A percentile compares a stretch with the other conserved stretches of the same genome.
phyloP scores from a whole-genome alignment of 2,888 invertebrate genomes.

The Rhopalosiphum nymphaeae region DNA sequence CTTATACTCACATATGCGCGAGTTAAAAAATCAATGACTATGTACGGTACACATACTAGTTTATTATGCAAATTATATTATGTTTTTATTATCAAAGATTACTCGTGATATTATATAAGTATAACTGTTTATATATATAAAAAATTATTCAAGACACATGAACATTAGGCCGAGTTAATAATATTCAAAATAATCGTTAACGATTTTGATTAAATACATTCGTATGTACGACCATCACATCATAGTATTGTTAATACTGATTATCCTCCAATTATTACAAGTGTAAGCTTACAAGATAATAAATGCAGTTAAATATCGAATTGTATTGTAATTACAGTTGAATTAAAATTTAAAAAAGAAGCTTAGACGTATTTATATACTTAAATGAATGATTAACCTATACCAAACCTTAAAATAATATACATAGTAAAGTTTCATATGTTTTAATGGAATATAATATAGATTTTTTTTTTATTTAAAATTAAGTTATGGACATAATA shows the following conservation, averaged over 20 bases:
- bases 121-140: background rate
- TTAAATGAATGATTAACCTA: background rate
- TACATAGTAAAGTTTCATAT: background rate
- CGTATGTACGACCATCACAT: too few species aligned
- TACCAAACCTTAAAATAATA: background rate
- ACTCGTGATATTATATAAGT: background rate
- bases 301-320: background rate
- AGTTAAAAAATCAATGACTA: constrained; percentile 1
- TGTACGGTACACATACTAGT: background rate
- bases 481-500: background rate
- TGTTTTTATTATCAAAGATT: background rate
- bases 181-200: background rate
- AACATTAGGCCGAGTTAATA: background rate
- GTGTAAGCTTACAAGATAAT: background rate
- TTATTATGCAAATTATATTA: background rate
- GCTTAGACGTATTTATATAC: background rate
- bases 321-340: background rate
- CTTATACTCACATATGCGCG: background rate
- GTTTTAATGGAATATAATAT: background rate
- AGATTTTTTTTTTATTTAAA: background rate
- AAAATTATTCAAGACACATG: background rate
- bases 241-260: background rate
- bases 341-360: background rate
- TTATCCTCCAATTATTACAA: background rate
- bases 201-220: background rate